Conservation (phyloP, 2,888 invertebrate species). For the Hirudinaria manillensis region DNA sequence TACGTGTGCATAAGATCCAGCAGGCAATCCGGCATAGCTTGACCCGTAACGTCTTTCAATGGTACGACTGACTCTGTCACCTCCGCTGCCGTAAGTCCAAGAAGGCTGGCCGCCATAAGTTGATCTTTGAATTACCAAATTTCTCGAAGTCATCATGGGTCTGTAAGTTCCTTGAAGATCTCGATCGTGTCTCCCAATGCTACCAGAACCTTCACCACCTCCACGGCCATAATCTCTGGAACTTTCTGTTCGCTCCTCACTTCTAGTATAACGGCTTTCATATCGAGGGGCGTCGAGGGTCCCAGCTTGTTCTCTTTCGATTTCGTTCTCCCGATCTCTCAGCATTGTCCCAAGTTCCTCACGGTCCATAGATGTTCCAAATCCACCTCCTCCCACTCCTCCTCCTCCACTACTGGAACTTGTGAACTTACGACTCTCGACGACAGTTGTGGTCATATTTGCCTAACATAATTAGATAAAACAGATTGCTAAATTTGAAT, state of each 20-base stretch:
- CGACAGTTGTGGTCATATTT: background rate
- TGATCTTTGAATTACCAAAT: constrained; percentile 36
- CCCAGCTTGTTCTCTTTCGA: constrained; percentile 21
- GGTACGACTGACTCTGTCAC: constrained; percentile 16
- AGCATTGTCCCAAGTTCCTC: constrained; percentile 11
- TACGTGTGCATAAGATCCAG: constrained; percentile 46
- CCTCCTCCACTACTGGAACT: constrained; percentile 16
- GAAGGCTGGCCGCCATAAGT: constrained; percentile 29
- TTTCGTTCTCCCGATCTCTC: constrained; percentile 20
- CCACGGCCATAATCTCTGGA: constrained; percentile 19
- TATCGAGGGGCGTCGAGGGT: constrained; percentile 4
- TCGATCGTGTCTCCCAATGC: constrained; percentile 7
- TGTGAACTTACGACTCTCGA: constrained; percentile 23
- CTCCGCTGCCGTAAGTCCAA: constrained; percentile 16
- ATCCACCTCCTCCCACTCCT: constrained; percentile 14
- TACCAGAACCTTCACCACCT: constrained; percentile 17
- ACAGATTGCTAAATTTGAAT: too few relatives aligned
- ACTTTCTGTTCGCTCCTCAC: constrained; percentile 25
- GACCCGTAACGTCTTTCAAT: constrained; percentile 25
- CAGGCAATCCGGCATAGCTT: constrained; percentile 27
- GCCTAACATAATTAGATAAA: too few relatives aligned
- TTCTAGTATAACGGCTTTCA: constrained; percentile 27
- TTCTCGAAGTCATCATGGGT: constrained; percentile 35
- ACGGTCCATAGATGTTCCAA: constrained; percentile 14
- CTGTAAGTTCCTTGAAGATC: constrained; percentile 27